phyloP scores from a whole-genome alignment of 2,797 vertebrate genomes.

The Hypotaenidia philippensis region DNA sequence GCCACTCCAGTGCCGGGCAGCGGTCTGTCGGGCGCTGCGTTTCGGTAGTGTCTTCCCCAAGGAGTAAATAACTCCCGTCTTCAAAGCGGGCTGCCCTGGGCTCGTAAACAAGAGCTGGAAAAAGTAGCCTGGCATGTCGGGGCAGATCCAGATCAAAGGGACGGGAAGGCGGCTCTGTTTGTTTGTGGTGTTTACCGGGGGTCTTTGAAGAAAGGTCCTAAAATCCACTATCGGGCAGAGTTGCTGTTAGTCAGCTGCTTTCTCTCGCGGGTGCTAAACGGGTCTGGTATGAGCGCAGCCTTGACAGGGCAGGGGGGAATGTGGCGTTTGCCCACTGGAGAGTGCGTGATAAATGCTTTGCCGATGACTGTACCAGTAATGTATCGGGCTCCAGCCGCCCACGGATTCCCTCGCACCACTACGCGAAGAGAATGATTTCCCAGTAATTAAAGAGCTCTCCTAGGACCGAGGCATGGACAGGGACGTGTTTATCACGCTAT shows the following conservation, averaged over 20 bases:
- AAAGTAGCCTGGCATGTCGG: slow-evolving; percentile 59
- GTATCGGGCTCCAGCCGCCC: slow-evolving; percentile 78
- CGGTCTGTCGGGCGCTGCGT: not conserved
- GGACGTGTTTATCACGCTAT: slow-evolving; percentile 73
- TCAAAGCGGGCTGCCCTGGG: slow-evolving; percentile 53
- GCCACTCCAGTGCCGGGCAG: not conserved
- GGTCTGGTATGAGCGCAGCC: slow-evolving; percentile 80
- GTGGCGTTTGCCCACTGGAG: slow-evolving; percentile 88
- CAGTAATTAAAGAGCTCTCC: slow-evolving; percentile 80
- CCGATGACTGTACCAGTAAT: slow-evolving; percentile 85
- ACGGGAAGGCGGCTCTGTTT: slow-evolving; percentile 52
- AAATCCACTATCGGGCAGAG: slow-evolving; percentile 35
- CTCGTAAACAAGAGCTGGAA: slow-evolving; percentile 69
- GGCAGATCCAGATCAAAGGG: slow-evolving; percentile 68
- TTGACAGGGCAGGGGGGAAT: slow-evolving; percentile 90
- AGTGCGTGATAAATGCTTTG: slow-evolving; percentile 93
- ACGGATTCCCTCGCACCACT: slow-evolving; percentile 76
- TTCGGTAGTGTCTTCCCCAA: not conserved
- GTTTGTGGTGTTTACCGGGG: slow-evolving; percentile 54
- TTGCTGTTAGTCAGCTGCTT: slow-evolving; percentile 75
- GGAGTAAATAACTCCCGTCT: not conserved
- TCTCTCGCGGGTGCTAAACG: slow-evolving; percentile 66
- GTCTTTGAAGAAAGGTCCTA: slow-evolving; percentile 49
- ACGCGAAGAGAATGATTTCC: slow-evolving; percentile 75
- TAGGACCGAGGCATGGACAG: slow-evolving; percentile 66